Percentiles rank a stretch among this genome's conserved stretches.
Conservation (phyloP, 1,140 invertebrate genomes). For the Caenorhabditis latens region DNA sequence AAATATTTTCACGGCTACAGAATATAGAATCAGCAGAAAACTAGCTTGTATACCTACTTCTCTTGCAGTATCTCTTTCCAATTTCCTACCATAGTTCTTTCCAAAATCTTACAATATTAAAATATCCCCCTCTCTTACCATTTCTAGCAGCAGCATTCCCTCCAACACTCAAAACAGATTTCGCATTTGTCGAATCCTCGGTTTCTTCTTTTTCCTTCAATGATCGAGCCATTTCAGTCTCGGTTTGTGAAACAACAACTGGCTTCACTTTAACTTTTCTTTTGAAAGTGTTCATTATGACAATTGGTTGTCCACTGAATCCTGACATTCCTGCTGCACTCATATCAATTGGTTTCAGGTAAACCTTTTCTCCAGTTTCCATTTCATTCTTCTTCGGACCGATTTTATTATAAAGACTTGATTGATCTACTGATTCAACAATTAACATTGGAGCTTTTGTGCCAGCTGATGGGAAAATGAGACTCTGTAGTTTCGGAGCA, state of each 20-base stretch:
- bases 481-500: constrained; percentile 21
- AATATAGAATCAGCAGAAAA: too few relatives aligned
- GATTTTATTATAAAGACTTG: background rate
- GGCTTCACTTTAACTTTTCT: constrained; percentile 47
- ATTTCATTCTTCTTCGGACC: constrained; percentile 5
- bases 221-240: background rate
- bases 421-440: constrained; percentile 34
- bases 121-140: background rate
- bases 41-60: too few relatives aligned
- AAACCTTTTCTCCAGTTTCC: constrained; percentile 36
- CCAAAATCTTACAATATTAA: too few relatives aligned
- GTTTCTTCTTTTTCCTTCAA: constrained; percentile 14
- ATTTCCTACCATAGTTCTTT: too few relatives aligned
- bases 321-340: background rate
- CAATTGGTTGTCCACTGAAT: constrained; percentile 9
- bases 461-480: constrained; percentile 10
- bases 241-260: constrained; percentile 19
- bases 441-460: background rate
- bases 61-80: too few relatives aligned
- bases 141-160: background rate
- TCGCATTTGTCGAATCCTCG: background rate
- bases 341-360: constrained; percentile 29
- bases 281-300: constrained; percentile 9
- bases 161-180: background rate
- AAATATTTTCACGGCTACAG: too few relatives aligned